Evolutionary conservation across 2,113 vertebrate genomes (phyloP).

Genomic region (Varanus salvator): DNA sequence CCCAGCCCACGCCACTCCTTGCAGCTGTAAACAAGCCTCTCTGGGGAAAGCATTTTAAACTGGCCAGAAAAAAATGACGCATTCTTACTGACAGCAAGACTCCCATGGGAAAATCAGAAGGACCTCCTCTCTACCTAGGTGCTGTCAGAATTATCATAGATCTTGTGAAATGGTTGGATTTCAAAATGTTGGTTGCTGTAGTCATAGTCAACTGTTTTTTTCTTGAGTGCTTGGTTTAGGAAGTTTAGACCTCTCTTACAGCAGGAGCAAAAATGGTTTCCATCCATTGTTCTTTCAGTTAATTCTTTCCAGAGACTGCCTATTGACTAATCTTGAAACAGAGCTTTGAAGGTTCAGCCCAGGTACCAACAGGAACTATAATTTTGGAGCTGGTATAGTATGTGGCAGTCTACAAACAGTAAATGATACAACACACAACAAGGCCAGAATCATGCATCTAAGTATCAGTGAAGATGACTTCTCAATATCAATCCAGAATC

Average conservation of each 20-base stretch:
- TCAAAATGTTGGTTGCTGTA: background rate
- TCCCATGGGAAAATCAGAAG: background rate
- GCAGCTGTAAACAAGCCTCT: constrained; percentile 4
- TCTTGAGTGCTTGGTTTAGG: background rate
- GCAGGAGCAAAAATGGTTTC: background rate
- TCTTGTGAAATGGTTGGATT: constrained; percentile 24
- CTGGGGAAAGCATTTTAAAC: constrained; percentile 4
- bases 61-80: constrained; percentile 13
- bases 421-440: background rate
- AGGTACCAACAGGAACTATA: background rate
- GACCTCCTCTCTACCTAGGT: constrained; percentile 18
- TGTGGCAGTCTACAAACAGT: background rate
- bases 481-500: constrained; percentile 3
- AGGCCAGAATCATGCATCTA: background rate
- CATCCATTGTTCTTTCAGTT: background rate
- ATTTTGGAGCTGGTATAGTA: background rate
- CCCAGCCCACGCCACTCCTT: background rate
- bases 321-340: background rate
- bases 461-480: background rate
- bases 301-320: background rate
- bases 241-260: background rate
- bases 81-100: background rate
- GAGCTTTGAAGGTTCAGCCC: no score
- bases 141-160: background rate
- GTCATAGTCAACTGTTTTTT: background rate